phyloP scores from a whole-genome alignment of 23 tunicate genomes.

The Botrylloides violaceus region DNA sequence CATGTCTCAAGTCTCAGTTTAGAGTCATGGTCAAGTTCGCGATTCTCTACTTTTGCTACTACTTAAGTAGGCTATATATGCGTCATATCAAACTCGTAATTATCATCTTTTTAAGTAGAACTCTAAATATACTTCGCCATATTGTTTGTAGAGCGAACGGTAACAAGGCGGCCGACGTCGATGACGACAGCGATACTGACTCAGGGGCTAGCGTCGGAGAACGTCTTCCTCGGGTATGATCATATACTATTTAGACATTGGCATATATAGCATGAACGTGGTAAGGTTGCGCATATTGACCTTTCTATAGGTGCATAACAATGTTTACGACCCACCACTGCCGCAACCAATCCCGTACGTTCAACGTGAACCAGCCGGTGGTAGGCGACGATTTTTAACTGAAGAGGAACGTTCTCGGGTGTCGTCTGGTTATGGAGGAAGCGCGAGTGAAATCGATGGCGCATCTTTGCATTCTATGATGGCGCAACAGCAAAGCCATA shows the following conservation, averaged over 20 bases:
- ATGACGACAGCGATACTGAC: background rate
- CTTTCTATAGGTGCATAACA: background rate
- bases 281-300: too few species aligned
- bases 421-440: conserved; percentile 10
- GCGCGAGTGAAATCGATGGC: background rate
- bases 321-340: background rate
- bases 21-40: too few species aligned
- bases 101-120: too few species aligned
- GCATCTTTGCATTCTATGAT: conserved; percentile 9
- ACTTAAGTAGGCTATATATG: too few species aligned
- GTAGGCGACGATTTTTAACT: background rate
- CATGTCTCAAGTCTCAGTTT: too few species aligned
- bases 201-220: background rate
- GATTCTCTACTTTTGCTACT: too few species aligned
- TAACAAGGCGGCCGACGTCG: too few species aligned
- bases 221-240: background rate
- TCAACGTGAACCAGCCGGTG: background rate
- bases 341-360: conserved; percentile 15
- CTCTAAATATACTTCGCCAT: too few species aligned
- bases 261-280: too few species aligned
- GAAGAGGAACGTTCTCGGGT: conserved; percentile 1
- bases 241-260: too few species aligned
- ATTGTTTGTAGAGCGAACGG: background rate
- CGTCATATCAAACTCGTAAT: too few species aligned
- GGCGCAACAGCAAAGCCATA: background rate